phyloP scores from a whole-genome alignment of 2,113 vertebrate species.

The Seriola rivoliana region DNA sequence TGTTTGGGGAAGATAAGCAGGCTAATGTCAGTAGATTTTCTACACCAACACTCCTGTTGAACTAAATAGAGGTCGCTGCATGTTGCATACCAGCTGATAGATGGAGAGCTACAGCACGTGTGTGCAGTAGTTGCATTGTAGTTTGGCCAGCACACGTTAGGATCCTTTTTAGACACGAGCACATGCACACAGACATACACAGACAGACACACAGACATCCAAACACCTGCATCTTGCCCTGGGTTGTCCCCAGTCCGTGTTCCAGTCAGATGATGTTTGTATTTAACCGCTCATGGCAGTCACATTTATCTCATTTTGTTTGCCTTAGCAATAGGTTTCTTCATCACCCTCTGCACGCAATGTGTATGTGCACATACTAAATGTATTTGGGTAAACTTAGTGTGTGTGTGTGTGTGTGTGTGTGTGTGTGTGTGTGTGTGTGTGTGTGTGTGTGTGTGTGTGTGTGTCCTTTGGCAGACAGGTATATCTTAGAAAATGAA shows the following conservation, averaged over 20 bases:
- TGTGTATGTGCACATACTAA: slow-evolving; percentile 11
- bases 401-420: not conserved
- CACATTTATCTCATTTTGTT: slow-evolving; percentile 49
- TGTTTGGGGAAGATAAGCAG: slow-evolving; percentile 36
- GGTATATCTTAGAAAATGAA: slow-evolving; percentile 41
- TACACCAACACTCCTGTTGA: slow-evolving; percentile 2
- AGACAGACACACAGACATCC: not conserved
- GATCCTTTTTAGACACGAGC: not conserved
- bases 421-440: slow-evolving; percentile 20
- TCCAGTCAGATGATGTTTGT: slow-evolving; percentile 53
- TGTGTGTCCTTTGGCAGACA: slow-evolving; percentile 12
- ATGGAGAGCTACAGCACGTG: not conserved
- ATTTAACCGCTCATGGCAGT: slow-evolving; percentile 36
- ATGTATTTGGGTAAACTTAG: slow-evolving; percentile 16
- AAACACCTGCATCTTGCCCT: not conserved
- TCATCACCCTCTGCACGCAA: not conserved
- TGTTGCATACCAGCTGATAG: slow-evolving; percentile 8
- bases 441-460: slow-evolving; percentile 14
- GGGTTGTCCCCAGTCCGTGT: slow-evolving; percentile 2
- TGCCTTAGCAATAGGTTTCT: slow-evolving; percentile 19
- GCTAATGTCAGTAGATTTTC: slow-evolving; percentile 5
- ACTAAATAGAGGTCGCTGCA: not conserved
- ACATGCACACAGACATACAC: slow-evolving; percentile 1
- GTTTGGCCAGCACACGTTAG: not conserved
- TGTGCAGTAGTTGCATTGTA: not conserved